phyloP scores from a whole-genome alignment of 2,888 invertebrate species.

The Smittia aterrima region DNA sequence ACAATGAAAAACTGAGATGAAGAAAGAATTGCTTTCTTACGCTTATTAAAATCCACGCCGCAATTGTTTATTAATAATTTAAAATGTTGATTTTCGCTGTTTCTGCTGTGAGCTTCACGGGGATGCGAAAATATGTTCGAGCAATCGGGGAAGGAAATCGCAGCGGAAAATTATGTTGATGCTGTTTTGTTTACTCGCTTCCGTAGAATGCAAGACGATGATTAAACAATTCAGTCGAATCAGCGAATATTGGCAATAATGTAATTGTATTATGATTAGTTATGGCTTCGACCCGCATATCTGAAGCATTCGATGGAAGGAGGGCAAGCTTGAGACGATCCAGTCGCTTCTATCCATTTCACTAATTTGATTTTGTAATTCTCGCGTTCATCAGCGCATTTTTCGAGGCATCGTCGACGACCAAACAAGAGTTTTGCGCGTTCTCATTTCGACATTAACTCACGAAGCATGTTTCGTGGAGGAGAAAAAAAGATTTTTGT shows the following conservation, averaged over 20 bases:
- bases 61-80: slow-evolving; percentile 35
- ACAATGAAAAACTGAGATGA: background rate
- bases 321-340: too few relatives aligned
- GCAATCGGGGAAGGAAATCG: background rate
- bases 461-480: background rate
- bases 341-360: background rate
- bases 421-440: background rate
- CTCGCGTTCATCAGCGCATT: background rate
- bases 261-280: slow-evolving; percentile 7
- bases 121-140: background rate
- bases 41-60: slow-evolving; percentile 11
- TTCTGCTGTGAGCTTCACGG: background rate
- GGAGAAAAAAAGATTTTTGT: background rate
- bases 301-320: too few relatives aligned
- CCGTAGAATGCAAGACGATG: background rate
- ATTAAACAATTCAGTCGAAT: background rate
- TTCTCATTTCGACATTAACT: background rate
- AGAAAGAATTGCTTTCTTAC: slow-evolving; percentile 8
- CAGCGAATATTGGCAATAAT: slow-evolving; percentile 11
- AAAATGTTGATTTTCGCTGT: slow-evolving; percentile 34
- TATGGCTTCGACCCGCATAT: background rate
- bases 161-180: background rate
- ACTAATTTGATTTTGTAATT: background rate
- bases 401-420: background rate
- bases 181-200: background rate